Conservation (phyloP, 92 coral and sea anemone genomes). For the Diadumene lineata region DNA sequence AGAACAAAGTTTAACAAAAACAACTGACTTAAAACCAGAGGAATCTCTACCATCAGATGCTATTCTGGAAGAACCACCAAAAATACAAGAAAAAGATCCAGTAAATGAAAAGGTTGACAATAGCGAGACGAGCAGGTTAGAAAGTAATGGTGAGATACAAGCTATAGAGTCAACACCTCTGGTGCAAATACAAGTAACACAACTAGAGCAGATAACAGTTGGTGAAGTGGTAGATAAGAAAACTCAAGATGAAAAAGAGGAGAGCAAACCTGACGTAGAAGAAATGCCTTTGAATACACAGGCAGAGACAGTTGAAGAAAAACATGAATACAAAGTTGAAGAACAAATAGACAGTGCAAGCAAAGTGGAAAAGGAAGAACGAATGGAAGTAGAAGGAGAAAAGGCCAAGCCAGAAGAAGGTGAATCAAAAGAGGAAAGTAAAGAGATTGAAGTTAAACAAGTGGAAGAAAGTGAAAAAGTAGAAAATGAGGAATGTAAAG, state of each 20-base stretch:
- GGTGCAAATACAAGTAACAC: not conserved
- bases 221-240: not conserved
- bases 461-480: not conserved
- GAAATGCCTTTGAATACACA: not conserved
- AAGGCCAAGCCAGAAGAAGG: not conserved
- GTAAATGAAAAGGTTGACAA: not conserved
- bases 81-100: not conserved
- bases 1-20: not conserved
- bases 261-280: not conserved
- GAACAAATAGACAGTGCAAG: not conserved
- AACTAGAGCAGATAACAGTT: too few species aligned
- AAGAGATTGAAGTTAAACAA: not conserved
- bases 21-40: not conserved
- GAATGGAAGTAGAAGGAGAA: not conserved
- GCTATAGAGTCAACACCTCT: not conserved
- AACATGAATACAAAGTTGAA: not conserved
- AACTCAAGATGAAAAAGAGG: not conserved
- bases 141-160: slow-evolving; percentile 2
- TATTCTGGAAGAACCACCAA: not conserved
- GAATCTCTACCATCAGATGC: not conserved
- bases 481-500: not conserved
- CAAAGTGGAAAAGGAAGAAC: not conserved
- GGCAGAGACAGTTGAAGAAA: too few species aligned
- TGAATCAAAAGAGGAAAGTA: not conserved
- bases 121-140: not conserved